Conservation (phyloP, 2,113 vertebrate genomes). For the zebrafish (Danio rerio) region GRCz12tu NC_133195.1:38624001-38624500, state of each 20-base stretch:
- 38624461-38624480: constrained; percentile 14
- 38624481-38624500: constrained; percentile 17
- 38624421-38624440: constrained; percentile 35
- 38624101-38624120: too few species aligned
- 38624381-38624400: constrained; percentile 3
- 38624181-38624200: too few species aligned
- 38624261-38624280: not conserved
- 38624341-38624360: not conserved
- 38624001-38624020: too few species aligned
- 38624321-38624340: not conserved
- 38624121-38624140: too few species aligned
- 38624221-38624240: too few species aligned
- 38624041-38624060: too few species aligned
- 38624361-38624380: constrained; percentile 20
- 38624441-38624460: constrained; percentile 36
- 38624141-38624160: too few species aligned
- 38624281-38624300: not conserved
- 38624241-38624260: not conserved
- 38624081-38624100: too few species aligned
- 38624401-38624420: not conserved
- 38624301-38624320: not conserved
- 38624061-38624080: too few species aligned
- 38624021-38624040: too few species aligned
- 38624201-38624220: too few species aligned
- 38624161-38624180: too few species aligned